These are phyloP conservation scores for Amphipyra berbera DNA, from an alignment of 2,888 invertebrate species.

Conservation along the genomic window DNA sequence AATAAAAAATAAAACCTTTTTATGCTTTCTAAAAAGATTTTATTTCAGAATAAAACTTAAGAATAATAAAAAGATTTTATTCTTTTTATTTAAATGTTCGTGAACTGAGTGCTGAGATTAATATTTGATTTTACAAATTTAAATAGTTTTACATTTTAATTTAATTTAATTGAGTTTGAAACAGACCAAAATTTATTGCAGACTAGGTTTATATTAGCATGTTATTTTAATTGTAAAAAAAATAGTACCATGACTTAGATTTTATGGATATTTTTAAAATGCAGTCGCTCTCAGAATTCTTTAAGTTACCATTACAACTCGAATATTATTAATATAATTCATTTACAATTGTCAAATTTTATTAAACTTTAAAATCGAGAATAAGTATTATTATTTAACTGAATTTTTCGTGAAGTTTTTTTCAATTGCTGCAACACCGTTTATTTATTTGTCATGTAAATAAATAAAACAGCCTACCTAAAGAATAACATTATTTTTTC, in stretches of 20 bases:
- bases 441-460: too few species aligned
- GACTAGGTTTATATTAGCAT: constrained; percentile 40
- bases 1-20: background rate
- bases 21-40: constrained; percentile 11
- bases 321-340: background rate
- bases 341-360: background rate
- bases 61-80: constrained; percentile 5
- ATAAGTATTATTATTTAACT: too few species aligned
- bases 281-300: constrained; percentile 35
- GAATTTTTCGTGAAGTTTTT: too few species aligned
- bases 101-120: constrained; percentile 46
- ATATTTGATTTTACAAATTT: constrained; percentile 29
- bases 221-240: constrained; percentile 51
- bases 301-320: constrained; percentile 26
- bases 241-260: constrained; percentile 56
- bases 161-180: constrained; percentile 37
- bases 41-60: background rate
- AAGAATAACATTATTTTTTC: too few species aligned
- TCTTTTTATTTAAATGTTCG: constrained; percentile 18
- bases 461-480: too few species aligned
- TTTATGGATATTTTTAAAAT: constrained; percentile 43
- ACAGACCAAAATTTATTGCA: constrained; percentile 49
- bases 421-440: too few species aligned
- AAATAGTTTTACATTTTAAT: constrained; percentile 11
- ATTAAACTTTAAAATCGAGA: background rate